phyloP scores from a whole-genome alignment of 2,888 invertebrate genomes.

The Slavum lentiscoides region DNA sequence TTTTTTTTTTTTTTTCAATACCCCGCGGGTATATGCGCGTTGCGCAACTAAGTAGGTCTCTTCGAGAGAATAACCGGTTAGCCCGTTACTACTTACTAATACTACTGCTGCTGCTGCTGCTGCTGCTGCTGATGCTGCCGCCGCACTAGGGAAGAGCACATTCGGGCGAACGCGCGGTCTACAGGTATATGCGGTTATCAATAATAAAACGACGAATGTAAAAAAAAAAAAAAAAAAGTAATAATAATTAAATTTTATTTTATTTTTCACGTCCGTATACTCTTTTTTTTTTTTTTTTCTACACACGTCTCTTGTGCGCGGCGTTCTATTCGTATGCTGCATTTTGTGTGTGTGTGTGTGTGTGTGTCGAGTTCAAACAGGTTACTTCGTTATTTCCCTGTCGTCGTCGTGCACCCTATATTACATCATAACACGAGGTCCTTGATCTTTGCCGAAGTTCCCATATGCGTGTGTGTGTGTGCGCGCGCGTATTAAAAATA shows the following conservation, averaged over 20 bases:
- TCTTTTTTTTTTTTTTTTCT: background rate
- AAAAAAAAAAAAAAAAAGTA: constrained; percentile 1
- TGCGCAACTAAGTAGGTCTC: constrained; percentile 52
- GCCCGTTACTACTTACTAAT: background rate
- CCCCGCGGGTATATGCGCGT: constrained; percentile 28
- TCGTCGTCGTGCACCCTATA: constrained; percentile 17
- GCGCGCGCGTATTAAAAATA: no score
- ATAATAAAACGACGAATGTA: constrained; percentile 18
- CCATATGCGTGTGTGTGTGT: background rate
- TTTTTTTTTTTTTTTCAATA: background rate
- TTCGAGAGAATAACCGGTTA: constrained; percentile 32
- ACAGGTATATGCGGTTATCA: background rate
- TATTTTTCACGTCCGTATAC: background rate
- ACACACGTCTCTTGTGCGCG: background rate
- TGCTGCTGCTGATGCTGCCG: no score
- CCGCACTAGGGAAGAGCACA: constrained; percentile 12
- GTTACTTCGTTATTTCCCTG: constrained; percentile 40
- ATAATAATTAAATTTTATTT: background rate
- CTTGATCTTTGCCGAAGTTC: constrained; percentile 35
- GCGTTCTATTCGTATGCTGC: background rate
- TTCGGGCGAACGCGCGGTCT: constrained; percentile 1
- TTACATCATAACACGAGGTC: constrained; percentile 48
- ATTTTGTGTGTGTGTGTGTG: background rate
- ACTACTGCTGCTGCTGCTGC: no score
- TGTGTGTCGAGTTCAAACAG: constrained; percentile 38